Evolutionary conservation across 2,888 invertebrate species (phyloP).

Genomic region (Bhutanitis thaidina): DNA sequence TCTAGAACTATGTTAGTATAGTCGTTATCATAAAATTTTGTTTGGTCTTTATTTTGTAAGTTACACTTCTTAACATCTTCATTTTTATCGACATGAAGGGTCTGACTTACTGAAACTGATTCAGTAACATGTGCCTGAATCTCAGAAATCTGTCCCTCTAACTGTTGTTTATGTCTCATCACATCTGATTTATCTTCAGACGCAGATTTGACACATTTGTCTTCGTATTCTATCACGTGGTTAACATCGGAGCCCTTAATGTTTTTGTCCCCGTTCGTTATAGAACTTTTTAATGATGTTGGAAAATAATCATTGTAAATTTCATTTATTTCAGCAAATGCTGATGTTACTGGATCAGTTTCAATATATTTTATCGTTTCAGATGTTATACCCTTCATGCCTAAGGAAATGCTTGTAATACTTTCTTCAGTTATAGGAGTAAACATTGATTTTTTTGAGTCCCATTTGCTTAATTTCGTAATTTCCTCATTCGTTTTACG

Average conservation of each 20-base stretch:
- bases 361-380: slow-evolving; percentile 49
- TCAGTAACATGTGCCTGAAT: slow-evolving; percentile 76
- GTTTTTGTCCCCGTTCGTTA: slow-evolving; percentile 34
- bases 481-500: slow-evolving; percentile 44
- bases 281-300: slow-evolving; percentile 45
- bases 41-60: slow-evolving; percentile 35
- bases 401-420: slow-evolving; percentile 52
- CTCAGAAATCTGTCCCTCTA: slow-evolving; percentile 76
- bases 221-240: slow-evolving; percentile 37
- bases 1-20: slow-evolving; percentile 63
- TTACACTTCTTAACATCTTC: slow-evolving; percentile 27
- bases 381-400: slow-evolving; percentile 41
- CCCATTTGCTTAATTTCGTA: slow-evolving; percentile 38
- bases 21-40: slow-evolving; percentile 48
- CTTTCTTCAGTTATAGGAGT: slow-evolving; percentile 71
- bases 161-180: slow-evolving; percentile 61
- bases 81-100: slow-evolving; percentile 48
- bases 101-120: slow-evolving; percentile 75
- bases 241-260: slow-evolving; percentile 31
- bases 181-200: slow-evolving; percentile 72
- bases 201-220: slow-evolving; percentile 68
- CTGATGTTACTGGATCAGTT: slow-evolving; percentile 60
- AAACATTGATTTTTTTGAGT: slow-evolving; percentile 52
- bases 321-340: slow-evolving; percentile 70
- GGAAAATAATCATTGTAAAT: slow-evolving; percentile 61